Evolutionary conservation across 2,888 invertebrate species (phyloP).

Genomic region (Candidula unifasciata): DNA sequence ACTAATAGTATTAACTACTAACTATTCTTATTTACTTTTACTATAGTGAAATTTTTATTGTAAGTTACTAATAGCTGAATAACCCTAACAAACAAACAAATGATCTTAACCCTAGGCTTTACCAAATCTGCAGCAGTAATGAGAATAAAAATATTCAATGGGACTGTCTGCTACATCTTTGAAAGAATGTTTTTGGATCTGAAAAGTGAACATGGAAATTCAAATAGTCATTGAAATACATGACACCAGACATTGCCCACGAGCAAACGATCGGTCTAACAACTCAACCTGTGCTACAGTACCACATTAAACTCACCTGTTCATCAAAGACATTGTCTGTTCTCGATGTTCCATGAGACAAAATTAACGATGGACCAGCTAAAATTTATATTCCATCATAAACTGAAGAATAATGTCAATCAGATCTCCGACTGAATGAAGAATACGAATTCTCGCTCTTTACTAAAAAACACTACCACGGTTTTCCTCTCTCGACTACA

Average conservation of each 20-base stretch:
- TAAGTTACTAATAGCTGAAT: too few species aligned
- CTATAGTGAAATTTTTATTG: too few species aligned
- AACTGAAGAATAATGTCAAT: constrained; percentile 11
- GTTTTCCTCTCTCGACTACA: constrained; percentile 40
- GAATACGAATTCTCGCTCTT: background rate
- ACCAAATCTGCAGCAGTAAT: too few species aligned
- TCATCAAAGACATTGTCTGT: constrained; percentile 17
- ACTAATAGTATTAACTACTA: too few species aligned
- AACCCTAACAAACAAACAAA: too few species aligned
- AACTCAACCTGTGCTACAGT: background rate
- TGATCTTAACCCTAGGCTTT: too few species aligned
- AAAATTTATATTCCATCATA: constrained; percentile 13
- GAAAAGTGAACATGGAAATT: too few species aligned
- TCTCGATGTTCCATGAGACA: constrained; percentile 20
- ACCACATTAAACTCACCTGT: constrained; percentile 29
- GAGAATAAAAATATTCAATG: too few species aligned
- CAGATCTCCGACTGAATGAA: constrained; percentile 43
- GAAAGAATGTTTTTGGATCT: background rate
- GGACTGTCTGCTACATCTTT: background rate
- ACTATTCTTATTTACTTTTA: too few species aligned
- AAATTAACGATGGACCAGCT: background rate
- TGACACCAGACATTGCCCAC: constrained; percentile 7
- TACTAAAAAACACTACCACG: background rate
- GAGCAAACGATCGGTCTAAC: background rate
- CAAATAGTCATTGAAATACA: background rate